These are phyloP conservation scores for Octomys mimax DNA, from an alignment of 2,797 vertebrate genomes.

Conservation along the genomic window DNA sequence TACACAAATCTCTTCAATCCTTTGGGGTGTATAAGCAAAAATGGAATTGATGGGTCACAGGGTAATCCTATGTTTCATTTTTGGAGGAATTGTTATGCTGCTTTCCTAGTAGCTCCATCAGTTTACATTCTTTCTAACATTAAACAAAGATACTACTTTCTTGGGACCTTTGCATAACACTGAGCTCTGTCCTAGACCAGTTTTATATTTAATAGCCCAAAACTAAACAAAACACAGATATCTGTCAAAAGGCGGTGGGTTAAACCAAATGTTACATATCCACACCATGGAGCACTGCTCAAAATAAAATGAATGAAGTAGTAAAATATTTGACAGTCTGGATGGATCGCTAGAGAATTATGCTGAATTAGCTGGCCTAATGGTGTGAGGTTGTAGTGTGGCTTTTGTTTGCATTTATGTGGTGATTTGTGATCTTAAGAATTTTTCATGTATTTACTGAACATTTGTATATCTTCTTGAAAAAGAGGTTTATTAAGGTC, in stretches of 20 bases:
- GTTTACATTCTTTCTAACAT: neutral
- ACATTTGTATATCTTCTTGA: neutral
- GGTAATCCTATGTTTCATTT: neutral
- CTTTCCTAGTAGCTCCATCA: neutral
- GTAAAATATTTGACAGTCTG: too few species aligned
- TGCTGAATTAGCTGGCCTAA: neutral
- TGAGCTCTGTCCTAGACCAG: too few species aligned
- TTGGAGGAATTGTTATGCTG: neutral
- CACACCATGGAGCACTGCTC: too few species aligned
- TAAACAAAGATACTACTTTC: neutral
- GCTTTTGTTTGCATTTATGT: neutral
- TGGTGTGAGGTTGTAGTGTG: neutral
- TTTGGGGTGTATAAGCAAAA: neutral
- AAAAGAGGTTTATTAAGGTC: neutral
- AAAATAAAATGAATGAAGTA: too few species aligned
- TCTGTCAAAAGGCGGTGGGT: too few species aligned
- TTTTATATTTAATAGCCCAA: too few species aligned
- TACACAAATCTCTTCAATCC: neutral
- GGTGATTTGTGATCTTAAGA: neutral
- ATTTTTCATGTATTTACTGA: neutral
- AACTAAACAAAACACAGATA: too few species aligned
- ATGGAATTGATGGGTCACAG: neutral
- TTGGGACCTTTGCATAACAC: neutral
- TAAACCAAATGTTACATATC: too few species aligned
- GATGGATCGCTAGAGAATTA: too few species aligned